These are phyloP conservation scores for Brachionus koreanus DNA, from an alignment of 1,140 invertebrate genomes.

Conservation along the genomic window DNA sequence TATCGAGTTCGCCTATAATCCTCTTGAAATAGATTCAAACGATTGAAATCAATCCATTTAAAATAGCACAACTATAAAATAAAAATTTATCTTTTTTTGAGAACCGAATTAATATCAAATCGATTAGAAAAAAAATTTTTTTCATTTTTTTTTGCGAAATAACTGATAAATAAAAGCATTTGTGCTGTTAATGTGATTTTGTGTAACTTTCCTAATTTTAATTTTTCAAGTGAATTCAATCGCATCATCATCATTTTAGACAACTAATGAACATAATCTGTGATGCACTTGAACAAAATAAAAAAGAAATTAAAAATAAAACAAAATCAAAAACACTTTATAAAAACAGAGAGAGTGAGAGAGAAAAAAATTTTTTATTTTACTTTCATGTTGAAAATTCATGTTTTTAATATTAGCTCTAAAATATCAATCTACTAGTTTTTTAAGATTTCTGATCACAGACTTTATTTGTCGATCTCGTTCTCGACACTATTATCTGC, in stretches of 20 bases:
- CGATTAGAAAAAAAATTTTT: not conserved
- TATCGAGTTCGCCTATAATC: not conserved
- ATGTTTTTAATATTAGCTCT: constrained; percentile 9
- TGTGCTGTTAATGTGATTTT: too few relatives aligned
- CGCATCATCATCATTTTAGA: too few relatives aligned
- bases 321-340: not conserved
- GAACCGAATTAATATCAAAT: constrained; percentile 18
- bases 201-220: too few relatives aligned
- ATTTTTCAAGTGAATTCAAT: too few relatives aligned
- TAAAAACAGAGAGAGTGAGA: not conserved
- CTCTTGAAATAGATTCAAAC: not conserved
- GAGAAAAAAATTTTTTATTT: not conserved
- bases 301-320: not conserved
- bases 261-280: too few relatives aligned
- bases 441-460: constrained; percentile 37
- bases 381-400: not conserved
- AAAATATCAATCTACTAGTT: constrained; percentile 17
- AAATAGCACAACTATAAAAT: not conserved
- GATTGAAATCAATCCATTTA: not conserved
- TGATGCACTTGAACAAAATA: not conserved
- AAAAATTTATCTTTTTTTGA: not conserved
- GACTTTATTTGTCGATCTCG: not conserved
- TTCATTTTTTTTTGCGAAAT: not conserved
- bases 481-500: constrained; percentile 10
- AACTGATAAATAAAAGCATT: not conserved